Percentiles rank a stretch among this genome's conserved stretches.
Conservation (phyloP, 1,140 invertebrate species). For the Acyrthosiphon pisum region DNA sequence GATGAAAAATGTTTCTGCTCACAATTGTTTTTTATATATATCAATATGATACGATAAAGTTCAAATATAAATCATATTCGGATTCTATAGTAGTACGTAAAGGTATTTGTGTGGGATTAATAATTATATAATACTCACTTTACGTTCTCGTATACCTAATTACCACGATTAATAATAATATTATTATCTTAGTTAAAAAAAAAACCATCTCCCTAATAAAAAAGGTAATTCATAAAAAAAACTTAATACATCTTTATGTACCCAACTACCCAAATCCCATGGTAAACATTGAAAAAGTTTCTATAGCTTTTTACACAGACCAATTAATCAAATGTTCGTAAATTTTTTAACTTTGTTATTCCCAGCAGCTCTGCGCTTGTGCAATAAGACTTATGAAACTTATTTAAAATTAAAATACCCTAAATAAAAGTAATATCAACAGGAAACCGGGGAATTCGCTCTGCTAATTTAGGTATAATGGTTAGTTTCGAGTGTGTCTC, state of each 20-base stretch:
- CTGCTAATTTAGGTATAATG: not conserved
- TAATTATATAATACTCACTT: not conserved
- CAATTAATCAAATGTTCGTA: not conserved
- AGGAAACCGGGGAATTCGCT: not conserved
- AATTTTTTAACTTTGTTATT: constrained; percentile 3
- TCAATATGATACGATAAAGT: not conserved
- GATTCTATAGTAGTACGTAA: not conserved
- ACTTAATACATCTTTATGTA: constrained; percentile 30
- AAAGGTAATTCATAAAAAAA: not conserved
- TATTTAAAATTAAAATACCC: not conserved
- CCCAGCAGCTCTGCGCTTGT: not conserved
- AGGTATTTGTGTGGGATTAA: not conserved
- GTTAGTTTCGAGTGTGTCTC: not conserved
- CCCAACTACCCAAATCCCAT: not conserved
- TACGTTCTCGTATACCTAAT: not conserved
- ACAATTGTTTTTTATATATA: not conserved
- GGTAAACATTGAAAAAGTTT: constrained; percentile 28
- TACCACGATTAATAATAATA: not conserved
- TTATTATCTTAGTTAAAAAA: not conserved
- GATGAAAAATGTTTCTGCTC: not conserved
- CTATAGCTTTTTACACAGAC: not conserved
- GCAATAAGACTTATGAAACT: not conserved
- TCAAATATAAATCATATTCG: not conserved
- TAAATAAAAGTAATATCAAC: not conserved
- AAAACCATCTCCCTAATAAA: not conserved